Percentiles rank a stretch among this genome's conserved stretches.
Conservation (phyloP, 2,797 vertebrate species). For the Lacerta agilis region DNA sequence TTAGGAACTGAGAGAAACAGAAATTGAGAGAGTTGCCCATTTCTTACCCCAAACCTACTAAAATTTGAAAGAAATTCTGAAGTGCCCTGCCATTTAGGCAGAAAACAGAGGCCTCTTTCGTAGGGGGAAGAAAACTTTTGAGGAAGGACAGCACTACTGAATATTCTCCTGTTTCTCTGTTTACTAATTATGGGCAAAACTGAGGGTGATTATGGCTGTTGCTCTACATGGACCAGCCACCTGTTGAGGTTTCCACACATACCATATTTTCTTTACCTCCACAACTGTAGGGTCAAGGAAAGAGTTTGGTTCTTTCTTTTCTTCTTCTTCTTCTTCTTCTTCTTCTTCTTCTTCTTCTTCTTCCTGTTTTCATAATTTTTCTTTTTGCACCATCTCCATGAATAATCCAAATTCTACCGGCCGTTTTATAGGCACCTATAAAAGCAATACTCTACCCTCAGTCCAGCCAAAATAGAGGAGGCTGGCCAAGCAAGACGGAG, state of each 20-base stretch:
- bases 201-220: not conserved
- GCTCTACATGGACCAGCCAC: not conserved
- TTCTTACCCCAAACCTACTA: too few species aligned
- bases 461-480: not conserved
- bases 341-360: accelerated
- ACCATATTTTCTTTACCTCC: not conserved
- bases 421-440: not conserved
- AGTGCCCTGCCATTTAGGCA: not conserved
- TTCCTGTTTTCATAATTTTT: not conserved
- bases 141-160: not conserved
- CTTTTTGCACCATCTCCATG: not conserved
- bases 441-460: constrained; percentile 6
- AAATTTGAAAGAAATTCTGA: too few species aligned
- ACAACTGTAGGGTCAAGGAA: not conserved
- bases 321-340: too few species aligned
- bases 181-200: not conserved
- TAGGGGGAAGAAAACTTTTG: not conserved
- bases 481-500: not conserved
- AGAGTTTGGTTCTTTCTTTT: too few species aligned
- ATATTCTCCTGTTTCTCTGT: not conserved
- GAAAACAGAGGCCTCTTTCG: not conserved
- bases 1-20: too few species aligned
- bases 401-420: not conserved
- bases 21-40: too few species aligned
- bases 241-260: not conserved